Evolutionary conservation across 2,113 vertebrate genomes (phyloP).

Genomic region (Oxyura jamaicensis): DNA sequence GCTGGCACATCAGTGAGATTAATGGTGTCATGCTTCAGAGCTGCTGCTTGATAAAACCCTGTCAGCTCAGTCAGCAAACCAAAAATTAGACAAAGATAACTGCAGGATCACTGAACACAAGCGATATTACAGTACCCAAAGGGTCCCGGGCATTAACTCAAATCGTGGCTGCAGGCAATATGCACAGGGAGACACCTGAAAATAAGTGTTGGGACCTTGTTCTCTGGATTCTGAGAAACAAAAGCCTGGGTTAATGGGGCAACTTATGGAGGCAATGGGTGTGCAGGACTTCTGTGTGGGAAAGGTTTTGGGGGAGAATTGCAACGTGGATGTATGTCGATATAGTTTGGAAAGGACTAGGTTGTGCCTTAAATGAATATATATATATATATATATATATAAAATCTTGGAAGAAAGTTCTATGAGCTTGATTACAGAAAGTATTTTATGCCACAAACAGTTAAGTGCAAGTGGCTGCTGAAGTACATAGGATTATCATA

Average conservation of each 20-base stretch:
- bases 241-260: neutral
- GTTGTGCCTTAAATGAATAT: neutral
- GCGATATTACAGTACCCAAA: neutral
- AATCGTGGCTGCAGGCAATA: neutral
- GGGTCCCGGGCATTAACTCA: neutral
- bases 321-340: neutral
- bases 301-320: neutral
- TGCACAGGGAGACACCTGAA: conserved; percentile 6
- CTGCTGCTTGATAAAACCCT: conserved; percentile 19
- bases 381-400: neutral
- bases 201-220: neutral
- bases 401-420: neutral
- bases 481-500: conserved; percentile 4
- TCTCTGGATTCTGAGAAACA: conserved; percentile 3
- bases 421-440: neutral
- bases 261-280: neutral
- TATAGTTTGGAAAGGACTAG: neutral
- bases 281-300: neutral
- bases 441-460: neutral
- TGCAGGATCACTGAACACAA: neutral
- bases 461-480: neutral
- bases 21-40: neutral
- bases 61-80: neutral
- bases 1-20: conserved; percentile 7
- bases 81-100: conserved; percentile 26